These are phyloP conservation scores for Odontesthes bonariensis DNA, from an alignment of 2,113 vertebrate species.

Conservation along the genomic window DNA sequence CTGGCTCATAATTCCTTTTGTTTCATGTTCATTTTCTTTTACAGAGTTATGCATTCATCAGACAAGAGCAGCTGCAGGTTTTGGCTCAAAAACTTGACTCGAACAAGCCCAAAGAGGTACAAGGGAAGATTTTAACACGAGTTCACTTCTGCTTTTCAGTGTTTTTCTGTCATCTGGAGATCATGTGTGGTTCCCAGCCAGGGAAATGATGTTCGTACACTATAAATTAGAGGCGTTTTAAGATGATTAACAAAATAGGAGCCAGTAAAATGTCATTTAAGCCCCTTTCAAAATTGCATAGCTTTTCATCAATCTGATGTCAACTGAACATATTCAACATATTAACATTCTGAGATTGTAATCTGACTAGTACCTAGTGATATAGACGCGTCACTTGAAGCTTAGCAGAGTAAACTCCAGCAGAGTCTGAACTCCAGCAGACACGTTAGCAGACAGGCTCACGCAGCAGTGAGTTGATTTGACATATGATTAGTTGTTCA, in stretches of 20 bases:
- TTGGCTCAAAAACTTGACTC: conserved; percentile 90
- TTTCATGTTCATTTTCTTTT: conserved; percentile 52
- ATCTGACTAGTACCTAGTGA: no score
- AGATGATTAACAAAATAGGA: neutral
- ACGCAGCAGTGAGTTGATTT: no score
- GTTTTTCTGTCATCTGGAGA: neutral
- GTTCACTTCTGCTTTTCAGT: neutral
- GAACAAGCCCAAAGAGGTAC: conserved; percentile 90
- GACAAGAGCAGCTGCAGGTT: conserved; percentile 92
- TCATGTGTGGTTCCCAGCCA: neutral
- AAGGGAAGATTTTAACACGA: neutral
- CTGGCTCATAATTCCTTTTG: neutral
- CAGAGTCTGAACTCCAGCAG: no score
- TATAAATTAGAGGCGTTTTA: neutral
- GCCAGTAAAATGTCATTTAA: neutral
- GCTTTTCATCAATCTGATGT: no score
- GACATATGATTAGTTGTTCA: no score
- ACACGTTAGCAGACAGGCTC: neutral
- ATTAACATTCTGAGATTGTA: no score
- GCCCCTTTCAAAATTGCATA: no score
- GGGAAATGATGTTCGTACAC: neutral
- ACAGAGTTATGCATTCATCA: conserved; percentile 94
- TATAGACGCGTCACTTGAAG: no score
- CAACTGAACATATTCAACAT: no score
- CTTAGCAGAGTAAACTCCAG: no score